phyloP scores from a whole-genome alignment of 2,797 vertebrate species.

The Sebastes iracundus region DNA sequence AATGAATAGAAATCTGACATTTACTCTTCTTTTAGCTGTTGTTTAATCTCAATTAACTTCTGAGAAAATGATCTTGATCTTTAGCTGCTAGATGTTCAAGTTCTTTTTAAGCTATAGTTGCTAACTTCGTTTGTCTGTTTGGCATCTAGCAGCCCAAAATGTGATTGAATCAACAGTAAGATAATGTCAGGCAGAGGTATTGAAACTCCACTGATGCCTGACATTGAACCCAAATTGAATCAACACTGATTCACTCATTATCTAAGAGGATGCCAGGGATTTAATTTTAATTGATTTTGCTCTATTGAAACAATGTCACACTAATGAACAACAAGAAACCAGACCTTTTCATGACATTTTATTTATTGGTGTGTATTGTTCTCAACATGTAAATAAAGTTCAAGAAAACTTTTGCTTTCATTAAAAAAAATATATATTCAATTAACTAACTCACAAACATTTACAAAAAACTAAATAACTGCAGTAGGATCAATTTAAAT shows the following conservation, averaged over 20 bases:
- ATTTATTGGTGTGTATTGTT: background rate
- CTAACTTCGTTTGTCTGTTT: background rate
- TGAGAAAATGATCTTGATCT: background rate
- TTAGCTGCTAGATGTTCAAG: background rate
- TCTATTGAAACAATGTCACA: background rate
- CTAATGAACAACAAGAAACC: background rate
- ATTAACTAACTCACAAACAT: background rate
- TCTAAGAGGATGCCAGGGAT: background rate
- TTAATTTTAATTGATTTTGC: background rate
- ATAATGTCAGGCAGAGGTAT: background rate
- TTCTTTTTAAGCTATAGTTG: background rate
- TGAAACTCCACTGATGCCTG: background rate
- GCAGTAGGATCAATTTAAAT: background rate
- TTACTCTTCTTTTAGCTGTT: background rate
- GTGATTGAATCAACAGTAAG: background rate
- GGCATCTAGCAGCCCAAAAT: background rate
- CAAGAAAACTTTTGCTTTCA: background rate
- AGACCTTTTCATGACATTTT: background rate
- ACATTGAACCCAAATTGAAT: background rate
- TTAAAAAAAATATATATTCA: background rate
- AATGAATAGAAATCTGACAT: background rate
- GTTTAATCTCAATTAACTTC: background rate
- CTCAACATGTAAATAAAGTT: background rate
- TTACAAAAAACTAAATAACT: background rate
- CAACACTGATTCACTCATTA: background rate